A percentile compares a stretch with the other conserved stretches of the same genome.
These are phyloP conservation scores for Cololabis saira DNA, from an alignment of 2,113 vertebrate genomes.

Conservation along the genomic window DNA sequence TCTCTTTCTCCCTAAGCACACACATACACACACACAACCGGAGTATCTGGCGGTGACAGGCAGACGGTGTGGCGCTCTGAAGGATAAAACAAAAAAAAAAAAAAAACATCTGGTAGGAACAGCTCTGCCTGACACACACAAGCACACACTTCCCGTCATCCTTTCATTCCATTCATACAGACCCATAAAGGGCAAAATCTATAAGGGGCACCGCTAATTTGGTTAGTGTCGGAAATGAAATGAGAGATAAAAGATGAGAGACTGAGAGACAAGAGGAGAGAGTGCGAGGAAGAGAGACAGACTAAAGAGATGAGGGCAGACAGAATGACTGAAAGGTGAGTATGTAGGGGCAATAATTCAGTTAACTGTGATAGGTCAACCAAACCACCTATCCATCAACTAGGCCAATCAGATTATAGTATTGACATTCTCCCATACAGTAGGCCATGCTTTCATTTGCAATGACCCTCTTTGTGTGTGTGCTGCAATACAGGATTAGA, in stretches of 20 bases:
- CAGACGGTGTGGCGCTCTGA: constrained; percentile 63
- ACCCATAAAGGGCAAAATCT: constrained; percentile 69
- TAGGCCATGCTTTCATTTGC: constrained; percentile 62
- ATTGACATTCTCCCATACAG: constrained; percentile 68
- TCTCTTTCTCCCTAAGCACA: constrained; percentile 16
- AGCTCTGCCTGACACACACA: constrained; percentile 53
- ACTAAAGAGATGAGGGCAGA: constrained; percentile 46
- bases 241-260: constrained; percentile 45
- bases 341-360: constrained; percentile 71
- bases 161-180: constrained; percentile 56
- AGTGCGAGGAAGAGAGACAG: constrained; percentile 12
- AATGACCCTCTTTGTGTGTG: constrained; percentile 61
- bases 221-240: constrained; percentile 66
- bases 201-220: constrained; percentile 68
- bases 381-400: constrained; percentile 72
- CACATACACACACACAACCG: constrained; percentile 25
- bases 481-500: constrained; percentile 49
- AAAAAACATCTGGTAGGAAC: constrained; percentile 71
- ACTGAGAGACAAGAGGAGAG: constrained; percentile 31
- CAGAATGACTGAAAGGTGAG: constrained; percentile 69
- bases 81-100: constrained; percentile 57
- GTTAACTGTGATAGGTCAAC: constrained; percentile 78
- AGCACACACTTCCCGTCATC: constrained; percentile 26
- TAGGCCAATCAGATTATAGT: constrained; percentile 73
- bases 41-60: constrained; percentile 70